Evolutionary conservation across 1,140 invertebrate genomes (phyloP).

Genomic region (Anthonomus grandis): DNA sequence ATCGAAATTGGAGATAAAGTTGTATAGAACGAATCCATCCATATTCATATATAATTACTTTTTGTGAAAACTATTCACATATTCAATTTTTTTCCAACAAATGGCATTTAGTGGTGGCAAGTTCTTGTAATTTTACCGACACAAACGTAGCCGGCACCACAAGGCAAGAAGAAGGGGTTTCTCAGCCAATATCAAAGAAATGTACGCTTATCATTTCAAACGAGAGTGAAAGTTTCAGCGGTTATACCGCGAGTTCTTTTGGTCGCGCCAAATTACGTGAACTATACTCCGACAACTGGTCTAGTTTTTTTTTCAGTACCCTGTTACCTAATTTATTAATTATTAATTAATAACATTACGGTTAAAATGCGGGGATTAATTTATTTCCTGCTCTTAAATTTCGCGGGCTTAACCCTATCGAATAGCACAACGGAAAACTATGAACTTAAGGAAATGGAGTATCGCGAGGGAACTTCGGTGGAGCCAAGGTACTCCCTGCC

Average conservation of each 20-base stretch:
- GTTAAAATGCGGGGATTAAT: not conserved
- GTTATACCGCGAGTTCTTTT: constrained; percentile 12
- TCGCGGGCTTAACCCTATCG: not conserved
- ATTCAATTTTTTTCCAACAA: no score
- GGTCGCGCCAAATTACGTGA: constrained; percentile 1
- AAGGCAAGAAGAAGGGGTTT: constrained; percentile 19
- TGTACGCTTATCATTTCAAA: constrained; percentile 22
- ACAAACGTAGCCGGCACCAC: no score
- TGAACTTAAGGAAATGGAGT: constrained; percentile 27
- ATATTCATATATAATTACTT: no score
- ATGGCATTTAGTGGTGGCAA: no score
- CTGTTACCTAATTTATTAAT: no score
- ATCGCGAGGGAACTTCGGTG: constrained; percentile 26
- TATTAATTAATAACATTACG: no score
- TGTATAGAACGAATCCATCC: no score
- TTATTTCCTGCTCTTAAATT: constrained; percentile 2
- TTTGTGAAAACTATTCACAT: no score
- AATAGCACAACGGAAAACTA: constrained; percentile 1
- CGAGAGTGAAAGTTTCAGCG: constrained; percentile 31
- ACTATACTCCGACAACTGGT: not conserved
- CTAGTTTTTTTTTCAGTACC: no score
- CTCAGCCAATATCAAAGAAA: constrained; percentile 32
- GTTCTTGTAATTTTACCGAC: no score
- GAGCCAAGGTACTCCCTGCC: constrained; percentile 33
- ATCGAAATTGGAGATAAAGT: no score